Base-by-base conservation (phyloP, 2,888 invertebrate species). In the Conchocele bisecta region DNA sequence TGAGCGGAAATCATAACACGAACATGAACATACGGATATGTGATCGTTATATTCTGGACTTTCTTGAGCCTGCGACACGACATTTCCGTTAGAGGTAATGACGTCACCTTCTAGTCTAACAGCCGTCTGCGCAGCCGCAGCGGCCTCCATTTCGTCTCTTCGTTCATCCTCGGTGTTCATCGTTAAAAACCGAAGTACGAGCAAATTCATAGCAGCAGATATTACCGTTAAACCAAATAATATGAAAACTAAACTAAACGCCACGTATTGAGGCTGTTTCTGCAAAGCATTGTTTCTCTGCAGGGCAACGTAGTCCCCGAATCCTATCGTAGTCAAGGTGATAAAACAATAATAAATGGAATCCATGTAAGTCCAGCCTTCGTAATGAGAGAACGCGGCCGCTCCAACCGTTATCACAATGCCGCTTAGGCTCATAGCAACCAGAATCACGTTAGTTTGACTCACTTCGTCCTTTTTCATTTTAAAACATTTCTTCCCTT, bases 331-430 rank as follows among this genome's bases (percentile, higher is more conserved):
- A 1, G 98, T 99, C 37, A 98, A 93, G 0, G 98, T 99, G n/a
- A 99, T 98, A 90, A 99, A 98, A 90, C 99, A 99, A 90, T 99
- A 99, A 90, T 99, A 99, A 89, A 98, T 97, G 86, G 98, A 96
- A 70, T 93, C 91, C 41, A 92, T 86, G 91, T 98, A 99, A 81
- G 95, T 95, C 99, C 99, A 99, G 9, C 96, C 96, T 92, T 99
- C 99, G 89, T 97, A 98, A 56, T 95, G 93, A 0, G 97, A 97
- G 91, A 99, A 99, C 0, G 97, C 97, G 0, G 96, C 96, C 1
- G 98, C 98, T 4, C 98, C 98, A 15, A 97, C 96, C 2, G 97
- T 96, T 72, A 98, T 97, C 64, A 98, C 97, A 60, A 98, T 94
- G 1, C 96, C 96, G 0, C 97, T 97, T 20, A 98, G 93, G 93